phyloP scores from a whole-genome alignment of 2,888 invertebrate genomes.

The Pecten maximus region DNA sequence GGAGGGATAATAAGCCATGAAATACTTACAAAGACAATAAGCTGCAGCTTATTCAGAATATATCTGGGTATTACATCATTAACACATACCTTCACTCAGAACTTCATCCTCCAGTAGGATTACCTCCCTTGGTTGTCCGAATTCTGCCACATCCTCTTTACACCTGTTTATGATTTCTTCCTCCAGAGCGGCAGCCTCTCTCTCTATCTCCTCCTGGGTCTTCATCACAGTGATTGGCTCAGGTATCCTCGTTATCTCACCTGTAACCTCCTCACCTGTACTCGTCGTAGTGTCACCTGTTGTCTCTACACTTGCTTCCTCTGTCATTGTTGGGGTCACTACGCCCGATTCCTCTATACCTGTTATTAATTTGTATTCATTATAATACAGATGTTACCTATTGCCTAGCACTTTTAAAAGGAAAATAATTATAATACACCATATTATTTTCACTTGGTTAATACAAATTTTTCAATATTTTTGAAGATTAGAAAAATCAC shows the following conservation, averaged over 20 bases:
- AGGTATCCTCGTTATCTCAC: neutral
- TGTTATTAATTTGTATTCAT: neutral
- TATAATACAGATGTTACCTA: too few relatives aligned
- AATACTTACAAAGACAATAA: too few relatives aligned
- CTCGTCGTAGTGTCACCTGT: slow-evolving; percentile 38
- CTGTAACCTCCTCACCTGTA: neutral
- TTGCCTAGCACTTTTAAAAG: too few relatives aligned
- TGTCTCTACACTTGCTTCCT: slow-evolving; percentile 29
- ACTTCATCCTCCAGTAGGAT: neutral
- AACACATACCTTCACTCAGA: neutral
- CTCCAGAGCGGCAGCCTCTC: slow-evolving; percentile 1
- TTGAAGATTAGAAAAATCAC: too few relatives aligned
- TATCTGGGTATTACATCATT: too few relatives aligned
- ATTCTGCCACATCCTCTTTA: slow-evolving; percentile 14
- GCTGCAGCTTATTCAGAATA: too few relatives aligned
- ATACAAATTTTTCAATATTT: too few relatives aligned
- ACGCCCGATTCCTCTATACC: neutral
- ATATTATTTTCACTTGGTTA: too few relatives aligned
- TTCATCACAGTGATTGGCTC: neutral
- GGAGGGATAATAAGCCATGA: too few relatives aligned
- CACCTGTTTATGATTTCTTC: neutral
- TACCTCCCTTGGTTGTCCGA: slow-evolving; percentile 14
- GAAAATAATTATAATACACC: too few relatives aligned
- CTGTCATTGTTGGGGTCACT: neutral
- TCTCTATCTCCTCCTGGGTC: neutral